Percentiles rank a stretch among this genome's conserved stretches.
Evolutionary conservation across 1,140 invertebrate species (phyloP).

Genomic region (Mizuhopecten yessoensis): DNA sequence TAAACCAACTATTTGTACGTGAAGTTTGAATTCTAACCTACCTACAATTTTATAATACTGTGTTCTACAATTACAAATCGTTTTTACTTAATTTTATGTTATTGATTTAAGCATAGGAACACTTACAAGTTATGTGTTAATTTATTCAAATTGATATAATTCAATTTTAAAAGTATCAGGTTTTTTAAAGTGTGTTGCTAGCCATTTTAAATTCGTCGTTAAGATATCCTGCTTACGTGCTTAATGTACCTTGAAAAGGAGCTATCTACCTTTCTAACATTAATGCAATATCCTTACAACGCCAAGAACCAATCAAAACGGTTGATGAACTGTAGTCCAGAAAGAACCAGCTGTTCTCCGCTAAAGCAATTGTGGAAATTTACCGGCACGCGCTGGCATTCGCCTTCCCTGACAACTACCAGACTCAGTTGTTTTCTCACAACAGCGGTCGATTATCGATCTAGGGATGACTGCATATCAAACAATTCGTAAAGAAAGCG

Average conservation of each 20-base stretch:
- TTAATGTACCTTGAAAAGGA: neutral
- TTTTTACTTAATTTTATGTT: no score
- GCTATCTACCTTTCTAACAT: conserved; percentile 25
- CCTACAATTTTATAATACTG: no score
- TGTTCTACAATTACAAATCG: no score
- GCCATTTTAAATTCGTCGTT: no score
- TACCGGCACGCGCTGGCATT: conserved; percentile 1
- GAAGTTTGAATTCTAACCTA: no score
- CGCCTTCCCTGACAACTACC: neutral
- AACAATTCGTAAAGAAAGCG: neutral
- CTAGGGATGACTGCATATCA: neutral
- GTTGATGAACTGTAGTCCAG: neutral
- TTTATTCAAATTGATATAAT: no score
- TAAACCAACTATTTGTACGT: no score
- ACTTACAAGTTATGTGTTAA: no score
- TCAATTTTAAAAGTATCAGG: no score
- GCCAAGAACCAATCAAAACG: neutral
- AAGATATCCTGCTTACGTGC: neutral
- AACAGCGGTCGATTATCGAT: conserved; percentile 11
- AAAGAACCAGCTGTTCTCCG: neutral
- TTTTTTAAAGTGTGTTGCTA: no score
- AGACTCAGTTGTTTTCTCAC: neutral
- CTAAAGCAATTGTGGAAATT: conserved; percentile 12
- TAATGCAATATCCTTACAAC: neutral
- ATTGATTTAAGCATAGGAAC: no score